Evolutionary conservation across 2,113 vertebrate genomes (phyloP).

Genomic region (Brachyhypopomus occidentalis): DNA sequence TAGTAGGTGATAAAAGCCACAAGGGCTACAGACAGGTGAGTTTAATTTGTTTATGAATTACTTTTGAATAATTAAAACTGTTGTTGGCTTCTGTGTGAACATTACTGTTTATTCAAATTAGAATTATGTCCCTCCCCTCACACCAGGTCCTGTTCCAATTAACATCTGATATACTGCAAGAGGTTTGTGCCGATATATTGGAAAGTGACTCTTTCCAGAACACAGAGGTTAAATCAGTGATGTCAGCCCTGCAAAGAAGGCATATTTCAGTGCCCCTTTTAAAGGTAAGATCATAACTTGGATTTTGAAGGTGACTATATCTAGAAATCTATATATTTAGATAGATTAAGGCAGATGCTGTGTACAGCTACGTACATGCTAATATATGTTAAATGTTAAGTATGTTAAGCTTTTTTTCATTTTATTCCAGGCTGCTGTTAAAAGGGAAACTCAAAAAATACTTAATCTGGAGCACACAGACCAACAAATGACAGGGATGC

Average conservation of each 20-base stretch:
- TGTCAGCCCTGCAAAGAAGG: slow-evolving; percentile 40
- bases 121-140: background rate
- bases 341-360: background rate
- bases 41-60: background rate
- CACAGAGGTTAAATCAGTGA: slow-evolving; percentile 22
- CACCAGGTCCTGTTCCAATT: slow-evolving; percentile 69
- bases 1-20: slow-evolving; percentile 63
- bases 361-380: too few relatives aligned
- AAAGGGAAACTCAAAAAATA: slow-evolving; percentile 65
- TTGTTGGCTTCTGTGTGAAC: background rate
- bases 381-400: background rate
- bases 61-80: background rate
- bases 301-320: background rate
- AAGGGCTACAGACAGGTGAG: slow-evolving; percentile 69
- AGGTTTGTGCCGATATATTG: slow-evolving; percentile 47
- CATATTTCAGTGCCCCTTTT: slow-evolving; percentile 51
- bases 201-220: slow-evolving; percentile 41
- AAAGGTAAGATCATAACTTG: slow-evolving; percentile 64
- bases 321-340: background rate
- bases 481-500: slow-evolving; percentile 66
- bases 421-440: slow-evolving; percentile 60
- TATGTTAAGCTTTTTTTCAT: slow-evolving; percentile 13
- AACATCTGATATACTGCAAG: slow-evolving; percentile 61
- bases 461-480: slow-evolving; percentile 71
- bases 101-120: background rate